Conservation (phyloP, 1,140 invertebrate species). For the Harpegnathos saltator region DNA sequence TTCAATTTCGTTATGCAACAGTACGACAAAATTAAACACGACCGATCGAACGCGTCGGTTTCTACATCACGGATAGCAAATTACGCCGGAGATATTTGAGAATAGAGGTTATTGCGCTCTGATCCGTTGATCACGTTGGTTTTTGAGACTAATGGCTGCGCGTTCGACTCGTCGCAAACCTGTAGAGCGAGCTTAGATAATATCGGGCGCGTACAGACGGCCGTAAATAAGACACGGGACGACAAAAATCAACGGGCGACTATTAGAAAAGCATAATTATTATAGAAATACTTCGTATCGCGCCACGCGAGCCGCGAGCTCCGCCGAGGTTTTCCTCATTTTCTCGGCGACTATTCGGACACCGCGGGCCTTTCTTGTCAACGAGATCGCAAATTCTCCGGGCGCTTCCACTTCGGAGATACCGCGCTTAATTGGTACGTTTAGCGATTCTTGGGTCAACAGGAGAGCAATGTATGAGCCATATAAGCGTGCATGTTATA, state of each 20-base stretch:
- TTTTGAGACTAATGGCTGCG: conserved; percentile 11
- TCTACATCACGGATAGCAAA: neutral
- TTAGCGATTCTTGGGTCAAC: conserved; percentile 21
- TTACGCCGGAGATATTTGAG: neutral
- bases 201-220: neutral
- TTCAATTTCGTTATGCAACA: no score
- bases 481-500: conserved; percentile 59
- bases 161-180: neutral
- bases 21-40: no score
- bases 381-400: neutral
- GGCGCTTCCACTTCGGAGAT: neutral
- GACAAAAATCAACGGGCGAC: neutral
- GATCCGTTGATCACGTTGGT: neutral
- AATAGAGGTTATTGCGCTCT: neutral
- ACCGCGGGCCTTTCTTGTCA: neutral
- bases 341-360: conserved; percentile 7
- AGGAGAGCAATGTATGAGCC: neutral
- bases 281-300: neutral
- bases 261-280: conserved; percentile 30
- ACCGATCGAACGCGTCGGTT: no score
- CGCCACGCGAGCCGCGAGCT: neutral
- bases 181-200: conserved; percentile 8
- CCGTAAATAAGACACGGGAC: conserved; percentile 31
- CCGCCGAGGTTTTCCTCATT: conserved; percentile 19
- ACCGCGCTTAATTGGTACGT: conserved; percentile 23